Conservation (phyloP, 2,797 vertebrate species). For the Coendou prehensilis region DNA sequence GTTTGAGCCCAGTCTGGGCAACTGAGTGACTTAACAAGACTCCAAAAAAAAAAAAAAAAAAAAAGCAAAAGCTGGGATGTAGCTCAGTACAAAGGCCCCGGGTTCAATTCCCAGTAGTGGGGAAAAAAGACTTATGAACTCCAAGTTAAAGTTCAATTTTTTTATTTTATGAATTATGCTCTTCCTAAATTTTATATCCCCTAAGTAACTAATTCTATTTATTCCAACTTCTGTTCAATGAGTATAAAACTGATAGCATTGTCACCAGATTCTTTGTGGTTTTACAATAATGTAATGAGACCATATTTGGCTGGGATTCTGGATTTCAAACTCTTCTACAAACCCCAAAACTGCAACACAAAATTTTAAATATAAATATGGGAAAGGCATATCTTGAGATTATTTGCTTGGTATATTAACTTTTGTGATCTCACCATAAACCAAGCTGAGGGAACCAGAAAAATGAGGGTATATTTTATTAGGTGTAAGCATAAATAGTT, state of each 20-base stretch:
- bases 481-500: background rate
- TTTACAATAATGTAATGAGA: background rate
- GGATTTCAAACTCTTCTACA: background rate
- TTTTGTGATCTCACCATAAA: background rate
- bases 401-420: background rate
- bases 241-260: background rate
- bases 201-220: background rate
- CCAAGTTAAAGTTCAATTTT: conserved; percentile 24
- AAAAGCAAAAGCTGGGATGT: background rate
- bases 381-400: background rate
- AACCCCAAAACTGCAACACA: background rate
- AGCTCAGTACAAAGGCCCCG: background rate
- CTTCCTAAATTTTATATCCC: background rate
- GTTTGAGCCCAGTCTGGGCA: background rate
- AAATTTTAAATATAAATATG: background rate
- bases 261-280: background rate
- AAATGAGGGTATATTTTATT: background rate
- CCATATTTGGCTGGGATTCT: background rate
- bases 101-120: background rate
- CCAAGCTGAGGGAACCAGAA: background rate
- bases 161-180: background rate
- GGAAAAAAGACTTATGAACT: background rate
- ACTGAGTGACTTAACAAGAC: background rate
- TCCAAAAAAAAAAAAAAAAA: too few relatives aligned
- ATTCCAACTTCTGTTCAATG: background rate